A percentile compares a stretch with the other conserved stretches of the same genome.
phyloP scores from a whole-genome alignment of 2,888 invertebrate species.

The Bhutanitis thaidina region DNA sequence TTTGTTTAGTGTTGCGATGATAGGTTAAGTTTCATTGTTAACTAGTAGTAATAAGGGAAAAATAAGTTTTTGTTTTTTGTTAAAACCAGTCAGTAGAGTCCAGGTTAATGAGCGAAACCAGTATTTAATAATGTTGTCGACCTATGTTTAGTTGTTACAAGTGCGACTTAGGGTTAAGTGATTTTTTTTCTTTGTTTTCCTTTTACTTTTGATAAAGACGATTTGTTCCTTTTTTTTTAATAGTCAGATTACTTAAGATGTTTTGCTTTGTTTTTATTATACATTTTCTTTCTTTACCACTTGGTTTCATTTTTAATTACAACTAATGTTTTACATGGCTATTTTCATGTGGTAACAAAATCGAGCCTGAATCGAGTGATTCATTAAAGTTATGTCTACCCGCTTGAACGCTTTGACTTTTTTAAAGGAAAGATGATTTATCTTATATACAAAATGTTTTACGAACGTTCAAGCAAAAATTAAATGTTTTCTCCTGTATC shows the following conservation, averaged over 20 bases:
- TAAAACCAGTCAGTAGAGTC: slow-evolving; percentile 26
- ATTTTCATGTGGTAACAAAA: too few relatives aligned
- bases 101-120: slow-evolving; percentile 37
- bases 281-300: slow-evolving; percentile 28
- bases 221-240: slow-evolving; percentile 13
- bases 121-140: slow-evolving; percentile 26
- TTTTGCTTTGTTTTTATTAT: slow-evolving; percentile 21
- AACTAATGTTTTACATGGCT: too few relatives aligned
- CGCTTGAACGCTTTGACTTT: too few relatives aligned
- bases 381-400: too few relatives aligned
- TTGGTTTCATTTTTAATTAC: slow-evolving; percentile 1
- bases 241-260: slow-evolving; percentile 3
- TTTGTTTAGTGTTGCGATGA: slow-evolving; percentile 1
- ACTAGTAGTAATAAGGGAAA: not conserved
- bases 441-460: too few relatives aligned
- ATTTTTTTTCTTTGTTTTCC: slow-evolving; percentile 13
- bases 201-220: not conserved
- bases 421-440: too few relatives aligned
- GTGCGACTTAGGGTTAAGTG: slow-evolving; percentile 16
- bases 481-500: too few relatives aligned
- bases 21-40: slow-evolving; percentile 6
- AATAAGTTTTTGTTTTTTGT: slow-evolving; percentile 19
- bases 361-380: too few relatives aligned
- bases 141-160: slow-evolving; percentile 18
- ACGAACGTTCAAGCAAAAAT: too few relatives aligned